Evolutionary conservation across 2,797 vertebrate species (phyloP).

Genomic region (Decapterus maruadsi): DNA sequence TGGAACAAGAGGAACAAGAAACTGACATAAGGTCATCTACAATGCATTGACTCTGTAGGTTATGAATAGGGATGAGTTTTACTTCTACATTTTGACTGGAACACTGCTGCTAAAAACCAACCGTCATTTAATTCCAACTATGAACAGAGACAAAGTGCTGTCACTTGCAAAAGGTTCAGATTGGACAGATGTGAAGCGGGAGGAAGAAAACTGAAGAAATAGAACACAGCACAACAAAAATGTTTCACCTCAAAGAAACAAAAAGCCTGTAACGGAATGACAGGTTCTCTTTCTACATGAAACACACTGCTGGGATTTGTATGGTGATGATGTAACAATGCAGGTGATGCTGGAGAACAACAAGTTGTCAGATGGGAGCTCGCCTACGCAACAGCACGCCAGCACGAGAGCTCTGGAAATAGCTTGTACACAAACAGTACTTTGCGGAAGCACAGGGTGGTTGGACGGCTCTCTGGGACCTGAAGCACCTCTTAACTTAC

Average conservation of each 20-base stretch:
- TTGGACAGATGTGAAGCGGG: neutral
- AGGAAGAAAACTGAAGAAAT: neutral
- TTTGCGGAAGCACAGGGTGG: conserved; percentile 51
- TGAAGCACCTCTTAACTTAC: conserved; percentile 71
- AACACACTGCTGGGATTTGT: neutral
- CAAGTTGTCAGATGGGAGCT: conserved; percentile 11
- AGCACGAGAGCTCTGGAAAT: conserved; percentile 50
- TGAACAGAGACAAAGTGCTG: conserved; percentile 5
- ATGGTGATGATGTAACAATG: conserved; percentile 9
- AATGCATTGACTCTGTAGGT: neutral
- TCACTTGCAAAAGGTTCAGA: conserved; percentile 9
- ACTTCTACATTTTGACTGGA: neutral
- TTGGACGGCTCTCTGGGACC: conserved; percentile 51
- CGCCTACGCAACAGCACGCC: conserved; percentile 11
- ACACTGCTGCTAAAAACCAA: neutral
- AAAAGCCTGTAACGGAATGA: neutral
- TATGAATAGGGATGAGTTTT: conserved; percentile 7
- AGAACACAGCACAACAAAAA: neutral
- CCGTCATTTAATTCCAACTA: no score
- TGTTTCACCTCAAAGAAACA: neutral
- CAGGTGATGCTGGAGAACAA: conserved; percentile 21
- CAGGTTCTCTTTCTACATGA: neutral
- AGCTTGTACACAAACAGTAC: conserved; percentile 52
- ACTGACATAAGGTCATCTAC: neutral
- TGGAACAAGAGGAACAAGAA: conserved; percentile 10